Conservation (phyloP, 2,888 invertebrate genomes). For the Hirtodrosophila histrioides region DNA sequence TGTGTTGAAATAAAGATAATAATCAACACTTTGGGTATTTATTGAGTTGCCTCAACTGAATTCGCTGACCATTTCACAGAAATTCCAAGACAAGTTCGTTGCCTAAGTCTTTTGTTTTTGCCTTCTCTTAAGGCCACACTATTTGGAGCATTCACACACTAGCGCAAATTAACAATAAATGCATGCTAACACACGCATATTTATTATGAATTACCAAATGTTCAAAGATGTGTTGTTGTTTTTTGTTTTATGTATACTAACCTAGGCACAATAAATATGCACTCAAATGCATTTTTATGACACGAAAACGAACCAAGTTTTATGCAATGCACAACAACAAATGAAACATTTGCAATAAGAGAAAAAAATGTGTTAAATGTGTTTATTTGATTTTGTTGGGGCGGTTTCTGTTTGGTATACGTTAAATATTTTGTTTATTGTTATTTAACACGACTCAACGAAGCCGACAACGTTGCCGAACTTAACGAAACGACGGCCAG, state of each 20-base stretch:
- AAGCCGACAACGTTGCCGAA: slow-evolving; percentile 44
- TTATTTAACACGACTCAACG: slow-evolving; percentile 72
- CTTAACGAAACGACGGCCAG: slow-evolving; percentile 44
- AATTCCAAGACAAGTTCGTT: slow-evolving; percentile 59
- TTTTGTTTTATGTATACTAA: slow-evolving; percentile 54
- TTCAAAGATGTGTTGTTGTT: slow-evolving; percentile 13
- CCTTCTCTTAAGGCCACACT: slow-evolving; percentile 17
- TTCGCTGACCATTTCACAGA: slow-evolving; percentile 12
- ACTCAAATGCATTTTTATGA: slow-evolving; percentile 61
- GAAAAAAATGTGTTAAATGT: neutral
- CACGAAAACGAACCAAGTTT: slow-evolving; percentile 14
- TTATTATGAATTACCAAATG: slow-evolving; percentile 46
- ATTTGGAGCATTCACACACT: slow-evolving; percentile 36
- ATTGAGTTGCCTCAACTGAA: slow-evolving; percentile 6
- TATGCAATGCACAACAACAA: slow-evolving; percentile 26
- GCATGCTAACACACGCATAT: slow-evolving; percentile 8
- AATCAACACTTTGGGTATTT: slow-evolving; percentile 11
- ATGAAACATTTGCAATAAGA: slow-evolving; percentile 41
- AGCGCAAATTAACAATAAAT: slow-evolving; percentile 51
- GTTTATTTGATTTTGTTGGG: slow-evolving; percentile 23
- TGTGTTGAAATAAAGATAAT: slow-evolving; percentile 28
- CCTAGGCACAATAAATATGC: slow-evolving; percentile 66
- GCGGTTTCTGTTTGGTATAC: slow-evolving; percentile 31
- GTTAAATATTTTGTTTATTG: slow-evolving; percentile 53
- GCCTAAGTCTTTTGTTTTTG: slow-evolving; percentile 73